Base-by-base conservation (phyloP, 1,140 invertebrate genomes). In the Triops cancriformis region DNA sequence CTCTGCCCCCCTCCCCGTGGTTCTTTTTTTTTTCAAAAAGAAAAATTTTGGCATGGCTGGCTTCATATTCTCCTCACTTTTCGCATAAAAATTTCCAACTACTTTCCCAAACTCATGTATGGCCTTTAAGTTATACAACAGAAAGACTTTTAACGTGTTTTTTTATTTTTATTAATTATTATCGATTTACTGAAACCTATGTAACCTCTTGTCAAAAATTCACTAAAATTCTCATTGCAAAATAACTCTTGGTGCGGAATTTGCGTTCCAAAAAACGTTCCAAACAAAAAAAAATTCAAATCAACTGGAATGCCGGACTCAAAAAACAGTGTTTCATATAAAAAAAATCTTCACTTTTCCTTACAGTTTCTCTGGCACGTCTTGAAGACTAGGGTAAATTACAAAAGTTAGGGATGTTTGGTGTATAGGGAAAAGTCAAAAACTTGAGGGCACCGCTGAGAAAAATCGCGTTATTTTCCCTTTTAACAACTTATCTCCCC, bases 361-460 rank as follows among this genome's bases (percentile, higher is more conserved):
- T 64, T 64, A 64, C 51, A 64, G 51, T 64, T 64, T 64, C 51
- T 64, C 51, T 64, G 51, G 51, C 51, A 64, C 51, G 51, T 64
- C 51, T 64, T 64, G 23, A 64, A 64, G 51, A 64, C 51, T 64
- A 64, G 51, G 51, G 51, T 64, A 23, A 64, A 64, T 64, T 64
- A 64, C n/a, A 64, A 64, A 64, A 64, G 14, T 18, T 18, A 23
- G 51, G 51, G 51, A n/a, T 18, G 23, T n/a, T 64, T 64, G 14
- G 51, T 64, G 14, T 64, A 10, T 37, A 64, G 51, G 51, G 51
- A 23, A 64, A 64, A 64, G 23, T 64, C 18, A 64, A n/a, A n/a
- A 23, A 64, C 51, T 18, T n/a, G 51, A n/a, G 31, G 51, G 18
- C 51, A 64, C 51, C 18, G 51, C 51, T 37, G 31, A 37, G 31